These are phyloP conservation scores for Vicugna pacos DNA, from an alignment of 2,113 vertebrate species.

Conservation along the genomic window DNA sequence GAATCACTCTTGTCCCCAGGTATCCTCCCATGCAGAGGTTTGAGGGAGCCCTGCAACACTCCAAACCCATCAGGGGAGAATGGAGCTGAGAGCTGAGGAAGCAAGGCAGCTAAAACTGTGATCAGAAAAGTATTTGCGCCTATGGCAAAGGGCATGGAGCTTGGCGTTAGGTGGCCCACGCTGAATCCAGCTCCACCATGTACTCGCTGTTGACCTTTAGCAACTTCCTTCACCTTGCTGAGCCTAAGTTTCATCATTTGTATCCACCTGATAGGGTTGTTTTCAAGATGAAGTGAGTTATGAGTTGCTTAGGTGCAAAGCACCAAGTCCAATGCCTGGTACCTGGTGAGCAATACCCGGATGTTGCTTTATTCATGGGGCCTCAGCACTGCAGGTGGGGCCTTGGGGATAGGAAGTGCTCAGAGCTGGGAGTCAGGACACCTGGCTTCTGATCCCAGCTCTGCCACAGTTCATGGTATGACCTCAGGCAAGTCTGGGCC, in stretches of 20 bases:
- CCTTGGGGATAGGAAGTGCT: too few relatives aligned
- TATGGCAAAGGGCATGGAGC: neutral
- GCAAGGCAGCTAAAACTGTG: rapidly evolving
- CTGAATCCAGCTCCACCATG: neutral
- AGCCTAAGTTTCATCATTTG: neutral
- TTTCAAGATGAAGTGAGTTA: neutral
- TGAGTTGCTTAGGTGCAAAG: neutral
- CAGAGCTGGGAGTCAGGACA: neutral
- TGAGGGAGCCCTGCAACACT: neutral
- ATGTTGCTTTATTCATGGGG: neutral
- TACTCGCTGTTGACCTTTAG: neutral
- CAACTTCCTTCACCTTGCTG: neutral
- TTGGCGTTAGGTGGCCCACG: neutral
- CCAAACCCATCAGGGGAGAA: neutral
- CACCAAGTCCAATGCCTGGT: neutral
- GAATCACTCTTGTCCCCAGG: neutral
- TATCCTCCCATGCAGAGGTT: neutral
- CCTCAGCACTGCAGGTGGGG: neutral
- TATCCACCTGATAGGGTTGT: neutral
- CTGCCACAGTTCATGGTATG: rapidly evolving
- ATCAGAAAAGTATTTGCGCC: neutral
- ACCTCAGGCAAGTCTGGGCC: neutral
- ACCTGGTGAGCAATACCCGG: rapidly evolving
- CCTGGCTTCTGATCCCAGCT: neutral
- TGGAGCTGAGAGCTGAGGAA: neutral